A percentile compares a stretch with the other conserved stretches of the same genome.
phyloP scores from a whole-genome alignment of 2,888 invertebrate species.

The Allygus modestus region DNA sequence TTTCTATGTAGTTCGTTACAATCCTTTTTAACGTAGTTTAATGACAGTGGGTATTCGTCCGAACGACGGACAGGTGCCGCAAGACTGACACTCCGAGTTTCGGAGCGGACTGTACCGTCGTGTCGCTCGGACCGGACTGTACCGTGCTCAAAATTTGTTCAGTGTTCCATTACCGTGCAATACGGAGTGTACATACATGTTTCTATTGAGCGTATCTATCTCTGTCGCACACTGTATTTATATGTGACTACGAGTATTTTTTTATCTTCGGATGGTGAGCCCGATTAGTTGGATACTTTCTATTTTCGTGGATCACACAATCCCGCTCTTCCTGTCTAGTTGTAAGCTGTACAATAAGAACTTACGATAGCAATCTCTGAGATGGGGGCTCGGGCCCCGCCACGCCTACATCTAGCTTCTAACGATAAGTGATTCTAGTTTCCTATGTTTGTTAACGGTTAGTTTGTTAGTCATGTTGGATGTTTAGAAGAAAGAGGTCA shows the following conservation, averaged over 20 bases:
- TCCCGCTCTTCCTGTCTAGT: conserved; percentile 63
- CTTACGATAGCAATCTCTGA: conserved; percentile 43
- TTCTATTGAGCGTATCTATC: conserved; percentile 51
- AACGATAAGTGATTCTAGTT: conserved; percentile 61
- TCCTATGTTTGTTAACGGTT: conserved; percentile 58
- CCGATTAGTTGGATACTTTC: conserved; percentile 57
- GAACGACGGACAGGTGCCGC: neutral
- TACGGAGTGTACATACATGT: conserved; percentile 60
- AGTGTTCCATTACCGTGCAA: conserved; percentile 46
- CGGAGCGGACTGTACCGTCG: conserved; percentile 51
- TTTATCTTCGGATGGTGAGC: conserved; percentile 59
- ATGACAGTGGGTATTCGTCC: conserved; percentile 54
- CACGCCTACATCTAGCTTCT: conserved; percentile 58
- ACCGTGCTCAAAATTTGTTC: conserved; percentile 61
- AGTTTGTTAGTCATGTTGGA: conserved; percentile 53
- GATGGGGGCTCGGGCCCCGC: neutral
- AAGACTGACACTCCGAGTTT: neutral
- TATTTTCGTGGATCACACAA: conserved; percentile 59
- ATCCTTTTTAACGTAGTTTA: conserved; percentile 52
- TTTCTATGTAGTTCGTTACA: conserved; percentile 26
- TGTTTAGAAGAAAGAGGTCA: conserved; percentile 60
- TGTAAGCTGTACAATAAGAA: conserved; percentile 61
- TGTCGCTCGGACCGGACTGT: conserved; percentile 40
- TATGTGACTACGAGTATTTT: conserved; percentile 60
- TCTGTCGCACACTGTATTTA: conserved; percentile 48